Evolutionary conservation across 2,797 vertebrate genomes (phyloP), one percentile per base, ranked within the genome.

Genomic region (Karalla daura): DNA sequence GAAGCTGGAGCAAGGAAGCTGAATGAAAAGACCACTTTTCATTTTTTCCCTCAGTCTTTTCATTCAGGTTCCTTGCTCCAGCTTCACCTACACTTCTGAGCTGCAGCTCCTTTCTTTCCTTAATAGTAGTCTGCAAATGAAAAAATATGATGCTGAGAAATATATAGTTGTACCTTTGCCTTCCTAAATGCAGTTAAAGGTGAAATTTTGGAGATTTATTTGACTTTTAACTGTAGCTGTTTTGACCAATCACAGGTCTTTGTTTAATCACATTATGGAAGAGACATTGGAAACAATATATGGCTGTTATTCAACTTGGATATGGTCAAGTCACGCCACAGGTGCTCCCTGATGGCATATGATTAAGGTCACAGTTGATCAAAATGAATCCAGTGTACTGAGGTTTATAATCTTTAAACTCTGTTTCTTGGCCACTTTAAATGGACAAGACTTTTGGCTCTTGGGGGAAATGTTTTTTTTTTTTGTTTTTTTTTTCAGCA

Each of bases 211-310:
- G 15, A 59, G 49, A 41, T 74, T 49, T 0, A 11, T 30, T 52
- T 60, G 44, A 59, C 14, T 21, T 33, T n/a, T n/a, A n/a, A n/a
- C n/a, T 43, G 28, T 21, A 33, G 24, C 39, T 40, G n/a, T n/a
- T n/a, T n/a, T n/a, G 4, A 62, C 46, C 10, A 39, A 33, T 45
- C 37, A 60, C 27, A 3, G 11, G 8, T 18, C 40, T 45, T 30
- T 43, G 21, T 63, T 47, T 74, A 17, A 76, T 76, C 53, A 71
- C 24, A 53, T 51, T 62, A 30, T 46, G 49, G 17, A 25, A 10
- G 41, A 41, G 40, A 61, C 39, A 50, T 12, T 45, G 51, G 41
- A 56, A n/a, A 49, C 30, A 47, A 62, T 68, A 68, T 50, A 18
- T 11, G 59, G 50, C 25, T n/a, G 20, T 63, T 74, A 67, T 61